These are phyloP conservation scores for Leuciscus idus DNA, from an alignment of 2,113 vertebrate species.

Conservation along the genomic window DNA sequence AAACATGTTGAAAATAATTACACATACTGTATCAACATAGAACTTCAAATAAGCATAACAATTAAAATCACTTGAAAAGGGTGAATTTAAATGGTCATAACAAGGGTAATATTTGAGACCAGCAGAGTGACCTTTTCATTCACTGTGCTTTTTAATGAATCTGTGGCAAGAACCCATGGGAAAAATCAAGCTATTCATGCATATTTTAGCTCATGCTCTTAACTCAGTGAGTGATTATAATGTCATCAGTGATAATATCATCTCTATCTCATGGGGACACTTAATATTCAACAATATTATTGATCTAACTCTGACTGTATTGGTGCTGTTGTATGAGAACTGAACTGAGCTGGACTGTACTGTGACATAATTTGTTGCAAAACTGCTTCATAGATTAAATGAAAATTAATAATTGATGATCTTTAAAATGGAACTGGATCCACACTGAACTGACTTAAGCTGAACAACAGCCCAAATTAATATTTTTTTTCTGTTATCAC, in stretches of 20 bases:
- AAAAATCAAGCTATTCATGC: constrained; percentile 17
- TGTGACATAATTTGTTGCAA: too few species aligned
- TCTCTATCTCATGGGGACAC: too few species aligned
- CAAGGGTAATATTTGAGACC: neutral
- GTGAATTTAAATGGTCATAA: constrained; percentile 6
- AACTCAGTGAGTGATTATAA: neutral
- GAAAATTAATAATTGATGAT: too few species aligned
- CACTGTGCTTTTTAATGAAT: constrained; percentile 8
- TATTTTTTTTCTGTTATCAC: too few species aligned
- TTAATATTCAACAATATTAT: too few species aligned
- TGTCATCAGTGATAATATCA: neutral
- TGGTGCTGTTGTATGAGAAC: too few species aligned
- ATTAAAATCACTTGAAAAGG: constrained; percentile 6
- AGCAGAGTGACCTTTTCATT: constrained; percentile 13
- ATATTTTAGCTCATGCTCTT: constrained; percentile 1
- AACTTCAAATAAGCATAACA: neutral
- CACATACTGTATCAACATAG: neutral
- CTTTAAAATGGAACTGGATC: too few species aligned
- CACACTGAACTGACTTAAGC: too few species aligned
- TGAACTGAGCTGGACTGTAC: too few species aligned
- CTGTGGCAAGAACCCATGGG: neutral
- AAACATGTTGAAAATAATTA: neutral
- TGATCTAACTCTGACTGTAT: too few species aligned
- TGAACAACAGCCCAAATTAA: too few species aligned
- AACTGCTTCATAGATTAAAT: too few species aligned